Percentiles rank a stretch among this genome's conserved stretches.
phyloP scores from a whole-genome alignment of 2,888 invertebrate genomes.

The Notodonta ziczac region DNA sequence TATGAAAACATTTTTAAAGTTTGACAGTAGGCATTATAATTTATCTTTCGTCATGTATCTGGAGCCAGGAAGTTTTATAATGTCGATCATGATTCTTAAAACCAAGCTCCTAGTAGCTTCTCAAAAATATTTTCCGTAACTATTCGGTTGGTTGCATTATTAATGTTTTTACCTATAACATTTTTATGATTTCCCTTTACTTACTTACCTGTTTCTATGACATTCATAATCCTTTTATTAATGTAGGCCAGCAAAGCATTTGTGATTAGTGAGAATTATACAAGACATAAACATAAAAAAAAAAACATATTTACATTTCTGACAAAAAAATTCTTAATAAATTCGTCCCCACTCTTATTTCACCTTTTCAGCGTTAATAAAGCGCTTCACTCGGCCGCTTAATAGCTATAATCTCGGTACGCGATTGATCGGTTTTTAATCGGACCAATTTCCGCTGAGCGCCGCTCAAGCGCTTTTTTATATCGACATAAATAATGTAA shows the following conservation, averaged over 20 bases:
- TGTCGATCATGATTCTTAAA: conserved; percentile 20
- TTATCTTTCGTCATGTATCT: not conserved
- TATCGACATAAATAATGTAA: conserved; percentile 14
- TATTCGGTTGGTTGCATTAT: too few species aligned
- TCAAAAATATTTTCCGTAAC: too few species aligned
- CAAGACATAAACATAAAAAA: too few species aligned
- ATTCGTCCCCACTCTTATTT: not conserved
- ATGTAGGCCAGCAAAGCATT: too few species aligned
- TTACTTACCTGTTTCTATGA: too few species aligned
- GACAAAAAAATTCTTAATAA: not conserved
- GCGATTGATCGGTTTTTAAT: conserved; percentile 46
- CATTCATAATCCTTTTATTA: too few species aligned
- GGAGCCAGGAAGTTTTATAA: conserved; percentile 16
- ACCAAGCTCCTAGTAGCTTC: too few species aligned
- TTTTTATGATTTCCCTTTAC: too few species aligned
- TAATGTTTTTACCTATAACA: too few species aligned
- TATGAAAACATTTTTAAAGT: too few species aligned
- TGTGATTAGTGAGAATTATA: too few species aligned
- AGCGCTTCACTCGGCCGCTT: conserved; percentile 5
- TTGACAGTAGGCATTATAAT: not conserved
- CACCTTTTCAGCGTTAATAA: conserved; percentile 4
- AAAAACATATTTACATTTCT: not conserved
- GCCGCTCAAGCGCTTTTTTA: conserved; percentile 12
- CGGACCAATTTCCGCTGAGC: conserved; percentile 29
- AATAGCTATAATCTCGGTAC: conserved; percentile 17